phyloP scores from a whole-genome alignment of 2,113 vertebrate species.

The Pseudonaja textilis region DNA sequence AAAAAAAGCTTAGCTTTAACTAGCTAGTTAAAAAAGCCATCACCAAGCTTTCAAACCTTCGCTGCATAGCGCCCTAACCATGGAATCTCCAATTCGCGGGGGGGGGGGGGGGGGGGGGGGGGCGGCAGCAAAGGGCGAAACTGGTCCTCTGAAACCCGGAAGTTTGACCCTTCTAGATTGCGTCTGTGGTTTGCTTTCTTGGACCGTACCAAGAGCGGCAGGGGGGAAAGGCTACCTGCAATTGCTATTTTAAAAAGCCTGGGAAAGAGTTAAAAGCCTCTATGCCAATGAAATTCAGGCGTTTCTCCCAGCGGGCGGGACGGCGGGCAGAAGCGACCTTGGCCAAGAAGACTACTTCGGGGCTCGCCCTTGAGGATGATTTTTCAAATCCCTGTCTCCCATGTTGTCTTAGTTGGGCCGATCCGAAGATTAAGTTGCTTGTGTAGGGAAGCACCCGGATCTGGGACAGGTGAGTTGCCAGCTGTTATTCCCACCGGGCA shows the following conservation, averaged over 20 bases:
- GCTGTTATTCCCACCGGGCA: neutral
- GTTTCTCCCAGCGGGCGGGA: neutral
- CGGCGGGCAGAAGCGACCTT: neutral
- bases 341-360: neutral
- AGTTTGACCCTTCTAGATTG: neutral
- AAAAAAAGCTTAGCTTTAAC: neutral
- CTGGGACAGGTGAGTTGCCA: neutral
- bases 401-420: neutral
- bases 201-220: neutral
- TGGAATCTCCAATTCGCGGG: neutral
- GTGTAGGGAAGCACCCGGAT: neutral
- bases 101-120: neutral
- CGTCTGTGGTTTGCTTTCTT: constrained; percentile 6
- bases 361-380: neutral
- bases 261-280: neutral
- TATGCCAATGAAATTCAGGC: neutral
- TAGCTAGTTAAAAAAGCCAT: neutral
- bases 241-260: neutral
- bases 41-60: neutral
- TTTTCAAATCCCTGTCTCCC: neutral
- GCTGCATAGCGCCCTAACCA: neutral
- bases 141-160: neutral
- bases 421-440: neutral
- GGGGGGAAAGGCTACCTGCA: neutral
- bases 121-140: neutral